Evolutionary conservation across 2,888 invertebrate genomes (phyloP).

Genomic region (Metallyticus violacea): DNA sequence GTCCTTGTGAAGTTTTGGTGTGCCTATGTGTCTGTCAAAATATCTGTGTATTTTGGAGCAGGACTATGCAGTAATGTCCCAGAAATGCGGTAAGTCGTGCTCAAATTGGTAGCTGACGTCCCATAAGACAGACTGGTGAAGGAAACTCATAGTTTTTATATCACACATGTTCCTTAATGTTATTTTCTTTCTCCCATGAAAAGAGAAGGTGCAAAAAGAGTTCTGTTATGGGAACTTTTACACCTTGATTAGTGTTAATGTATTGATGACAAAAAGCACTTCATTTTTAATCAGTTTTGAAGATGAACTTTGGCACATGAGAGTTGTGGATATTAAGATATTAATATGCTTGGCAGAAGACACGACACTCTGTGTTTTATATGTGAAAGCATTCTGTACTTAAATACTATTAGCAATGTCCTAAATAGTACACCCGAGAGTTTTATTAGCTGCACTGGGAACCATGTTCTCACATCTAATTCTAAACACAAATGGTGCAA

Average conservation of each 20-base stretch:
- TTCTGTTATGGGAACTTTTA: neutral
- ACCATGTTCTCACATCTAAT: neutral
- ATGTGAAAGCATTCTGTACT: neutral
- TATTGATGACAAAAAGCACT: neutral
- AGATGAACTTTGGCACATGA: neutral
- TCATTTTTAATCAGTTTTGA: neutral
- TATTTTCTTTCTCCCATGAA: neutral
- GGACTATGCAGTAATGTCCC: neutral
- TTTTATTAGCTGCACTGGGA: neutral
- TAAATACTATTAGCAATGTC: neutral
- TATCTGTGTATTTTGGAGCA: neutral
- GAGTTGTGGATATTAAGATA: too few relatives aligned
- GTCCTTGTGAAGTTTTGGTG: slow-evolving; percentile 21
- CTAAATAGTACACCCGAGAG: neutral
- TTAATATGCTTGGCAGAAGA: neutral
- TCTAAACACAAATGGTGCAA: slow-evolving; percentile 10
- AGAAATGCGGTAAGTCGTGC: neutral
- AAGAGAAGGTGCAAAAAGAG: neutral
- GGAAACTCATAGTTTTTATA: neutral
- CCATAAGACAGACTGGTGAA: neutral
- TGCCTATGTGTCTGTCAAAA: neutral
- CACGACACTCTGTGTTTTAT: neutral
- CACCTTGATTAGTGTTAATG: neutral
- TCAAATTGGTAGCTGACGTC: neutral
- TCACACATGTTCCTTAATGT: neutral